Conservation (phyloP, 2,888 invertebrate species). For the Cephus sareptanus region DNA sequence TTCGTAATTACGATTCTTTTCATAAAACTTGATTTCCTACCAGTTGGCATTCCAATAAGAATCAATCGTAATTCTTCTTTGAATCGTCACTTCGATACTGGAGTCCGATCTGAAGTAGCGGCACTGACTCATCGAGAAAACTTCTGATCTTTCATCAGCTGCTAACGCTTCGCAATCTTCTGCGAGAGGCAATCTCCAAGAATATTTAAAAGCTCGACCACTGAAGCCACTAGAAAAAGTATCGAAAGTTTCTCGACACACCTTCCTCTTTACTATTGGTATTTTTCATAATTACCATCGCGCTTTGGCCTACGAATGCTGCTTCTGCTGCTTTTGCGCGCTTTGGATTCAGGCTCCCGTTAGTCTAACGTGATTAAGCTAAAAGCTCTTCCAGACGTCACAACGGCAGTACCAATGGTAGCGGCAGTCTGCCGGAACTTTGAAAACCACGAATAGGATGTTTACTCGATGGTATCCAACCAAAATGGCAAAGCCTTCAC, state of each 20-base stretch:
- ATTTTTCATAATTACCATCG: slow-evolving; percentile 40
- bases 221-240: slow-evolving; percentile 9
- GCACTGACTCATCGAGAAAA: background rate
- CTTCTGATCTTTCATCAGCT: background rate
- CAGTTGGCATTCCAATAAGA: background rate
- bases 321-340: slow-evolving; percentile 22
- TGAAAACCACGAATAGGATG: background rate
- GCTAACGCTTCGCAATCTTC: background rate
- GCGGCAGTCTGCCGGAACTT: background rate
- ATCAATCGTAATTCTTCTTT: background rate
- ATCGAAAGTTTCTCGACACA: slow-evolving; percentile 16
- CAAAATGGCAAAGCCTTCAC: background rate
- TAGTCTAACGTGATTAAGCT: slow-evolving; percentile 45
- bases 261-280: slow-evolving; percentile 25
- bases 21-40: background rate
- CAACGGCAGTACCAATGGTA: slow-evolving; percentile 24
- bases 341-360: slow-evolving; percentile 3
- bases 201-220: slow-evolving; percentile 11
- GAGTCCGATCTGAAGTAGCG: background rate
- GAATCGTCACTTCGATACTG: background rate
- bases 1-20: background rate
- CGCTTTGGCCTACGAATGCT: slow-evolving; percentile 18
- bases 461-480: background rate
- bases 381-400: slow-evolving; percentile 40
- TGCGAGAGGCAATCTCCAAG: background rate